These are phyloP conservation scores for Wiebesia pumilae DNA, from an alignment of 1,140 invertebrate genomes.

Conservation along the genomic window DNA sequence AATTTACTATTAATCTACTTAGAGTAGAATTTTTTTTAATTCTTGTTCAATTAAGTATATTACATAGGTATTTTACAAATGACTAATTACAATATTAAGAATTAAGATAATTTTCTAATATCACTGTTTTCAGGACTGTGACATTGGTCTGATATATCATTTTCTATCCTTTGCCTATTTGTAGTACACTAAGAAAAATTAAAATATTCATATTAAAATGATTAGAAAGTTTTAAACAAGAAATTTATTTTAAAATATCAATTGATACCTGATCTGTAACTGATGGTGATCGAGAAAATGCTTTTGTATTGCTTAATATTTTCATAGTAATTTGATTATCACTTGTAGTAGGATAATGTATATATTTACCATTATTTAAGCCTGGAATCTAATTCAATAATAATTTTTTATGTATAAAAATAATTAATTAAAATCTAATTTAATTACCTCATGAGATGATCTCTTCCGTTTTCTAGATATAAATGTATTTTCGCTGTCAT, in stretches of 20 bases:
- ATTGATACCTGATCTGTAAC: constrained; percentile 33
- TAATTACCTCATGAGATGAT: constrained; percentile 58
- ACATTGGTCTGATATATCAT: constrained; percentile 27
- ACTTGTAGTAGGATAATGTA: constrained; percentile 48
- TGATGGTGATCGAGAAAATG: not conserved
- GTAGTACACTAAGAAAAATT: not conserved
- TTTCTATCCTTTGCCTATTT: constrained; percentile 43
- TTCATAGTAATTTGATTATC: constrained; percentile 30
- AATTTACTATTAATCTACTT: constrained; percentile 12
- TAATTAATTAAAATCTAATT: constrained; percentile 9
- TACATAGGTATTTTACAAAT: constrained; percentile 50
- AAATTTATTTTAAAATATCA: not conserved
- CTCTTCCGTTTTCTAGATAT: constrained; percentile 64
- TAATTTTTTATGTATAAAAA: not conserved
- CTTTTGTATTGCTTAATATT: constrained; percentile 26
- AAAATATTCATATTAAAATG: not conserved
- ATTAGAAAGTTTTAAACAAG: not conserved
- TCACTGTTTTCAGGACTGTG: constrained; percentile 29
- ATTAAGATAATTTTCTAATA: constrained; percentile 34
- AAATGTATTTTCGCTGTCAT: constrained; percentile 51
- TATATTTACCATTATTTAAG: constrained; percentile 46
- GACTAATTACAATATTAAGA: constrained; percentile 21
- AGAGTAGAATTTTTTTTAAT: constrained; percentile 22
- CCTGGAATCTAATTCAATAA: constrained; percentile 25
- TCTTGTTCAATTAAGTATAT: constrained; percentile 44